Base-by-base conservation (phyloP, 1,140 invertebrate species). In the Agraylea sexmaculata region DNA sequence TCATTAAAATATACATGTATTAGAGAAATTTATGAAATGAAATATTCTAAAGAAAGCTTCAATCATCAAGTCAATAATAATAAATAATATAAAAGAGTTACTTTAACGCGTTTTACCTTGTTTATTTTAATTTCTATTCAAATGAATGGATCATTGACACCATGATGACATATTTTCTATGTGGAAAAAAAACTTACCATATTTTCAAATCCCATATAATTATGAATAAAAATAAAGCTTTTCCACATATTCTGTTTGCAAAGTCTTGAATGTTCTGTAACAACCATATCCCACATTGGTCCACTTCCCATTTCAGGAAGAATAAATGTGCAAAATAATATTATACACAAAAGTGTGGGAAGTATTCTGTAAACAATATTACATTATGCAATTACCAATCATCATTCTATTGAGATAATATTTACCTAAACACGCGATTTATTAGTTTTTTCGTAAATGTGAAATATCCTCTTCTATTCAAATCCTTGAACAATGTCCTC, bases 251-350 rank as follows among this genome's bases (percentile, higher is more conserved):
- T 63, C 43, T 63, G 60, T 51, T 73, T 67, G 51, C 74, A 76
- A 25, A 75, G 62, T 33, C 68, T 56, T 20, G 73, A 67, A 51
- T 77, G 73, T 46, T 75, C 70, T 12, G 66, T 68, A 0, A 76
- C 66, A 3, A 75, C 73, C 4, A 72, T 52, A 50, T 70, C 71
- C 75, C 75, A 77, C 50, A 74, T 64, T 3, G 75, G 75, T 7
- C 75, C 75, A 19, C 60, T 65, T 45, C 68, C 70, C 2, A 76
- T 34, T 49, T 66, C 68, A 2, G 74, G 74, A 19, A 77, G 54
- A 25, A 78, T 64, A 47, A 75, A 74, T 1, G 76, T 77, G 46
- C 74, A 76, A 57, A 77, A 77, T 29, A 76, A 47, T 55, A 78
- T 76, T 17, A 78, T 39, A 17, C 69, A 70, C 4, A 69, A 57